Evolutionary conservation across 2,113 vertebrate species (phyloP).

Genomic region (Brachyhypopomus occidentalis): DNA sequence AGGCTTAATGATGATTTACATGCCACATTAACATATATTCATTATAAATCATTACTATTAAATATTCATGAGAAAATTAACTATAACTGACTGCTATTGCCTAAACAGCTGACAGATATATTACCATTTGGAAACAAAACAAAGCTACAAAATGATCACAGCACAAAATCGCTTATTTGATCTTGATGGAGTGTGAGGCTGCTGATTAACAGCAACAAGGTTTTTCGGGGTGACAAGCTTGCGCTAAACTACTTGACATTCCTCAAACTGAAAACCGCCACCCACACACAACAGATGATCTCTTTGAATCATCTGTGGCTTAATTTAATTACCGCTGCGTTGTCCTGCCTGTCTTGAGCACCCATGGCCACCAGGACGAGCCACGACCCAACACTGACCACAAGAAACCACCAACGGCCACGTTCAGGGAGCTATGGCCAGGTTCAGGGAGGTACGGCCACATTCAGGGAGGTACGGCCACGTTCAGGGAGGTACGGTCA

Average conservation of each 20-base stretch:
- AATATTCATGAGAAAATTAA: constrained; percentile 27
- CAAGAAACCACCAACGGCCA: background rate
- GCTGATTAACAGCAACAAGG: constrained; percentile 30
- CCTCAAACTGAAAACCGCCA: constrained; percentile 15
- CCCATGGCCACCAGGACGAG: constrained; percentile 10
- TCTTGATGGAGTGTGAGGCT: constrained; percentile 3
- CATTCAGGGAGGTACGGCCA: background rate
- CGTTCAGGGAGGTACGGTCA: background rate
- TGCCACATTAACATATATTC: constrained; percentile 16
- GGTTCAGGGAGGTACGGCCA: too few species aligned
- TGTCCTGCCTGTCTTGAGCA: constrained; percentile 26
- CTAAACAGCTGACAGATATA: background rate
- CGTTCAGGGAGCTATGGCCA: background rate
- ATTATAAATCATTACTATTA: constrained; percentile 1
- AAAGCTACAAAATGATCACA: background rate
- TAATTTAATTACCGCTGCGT: constrained; percentile 37
- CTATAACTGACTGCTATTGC: background rate
- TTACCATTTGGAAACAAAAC: background rate
- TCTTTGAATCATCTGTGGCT: constrained; percentile 27
- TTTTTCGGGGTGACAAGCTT: constrained; percentile 12
- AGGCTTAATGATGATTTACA: background rate
- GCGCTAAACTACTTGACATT: background rate
- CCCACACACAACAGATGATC: constrained; percentile 34
- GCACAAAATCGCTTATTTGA: background rate
- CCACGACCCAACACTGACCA: background rate